Conservation (phyloP, 2,113 vertebrate genomes). For the Halcyon senegalensis region DNA sequence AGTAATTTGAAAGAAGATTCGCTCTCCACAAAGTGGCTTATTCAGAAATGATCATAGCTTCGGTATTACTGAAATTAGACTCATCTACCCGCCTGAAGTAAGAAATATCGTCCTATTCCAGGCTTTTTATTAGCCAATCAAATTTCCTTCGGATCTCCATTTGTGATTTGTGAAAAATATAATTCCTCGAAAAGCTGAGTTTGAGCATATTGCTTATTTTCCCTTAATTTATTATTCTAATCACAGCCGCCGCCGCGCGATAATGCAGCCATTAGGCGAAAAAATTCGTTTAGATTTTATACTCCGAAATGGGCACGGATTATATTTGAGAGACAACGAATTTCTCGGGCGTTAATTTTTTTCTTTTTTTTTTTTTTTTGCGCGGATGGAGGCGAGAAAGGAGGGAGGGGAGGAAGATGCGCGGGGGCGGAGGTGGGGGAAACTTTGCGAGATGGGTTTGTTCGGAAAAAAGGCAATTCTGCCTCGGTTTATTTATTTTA, state of each 20-base stretch:
- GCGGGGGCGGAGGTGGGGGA: background rate
- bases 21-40: slow-evolving; percentile 66
- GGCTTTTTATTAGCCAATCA: slow-evolving; percentile 82
- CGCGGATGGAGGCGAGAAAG: background rate
- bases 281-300: slow-evolving; percentile 68
- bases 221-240: slow-evolving; percentile 81
- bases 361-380: background rate
- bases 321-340: slow-evolving; percentile 23
- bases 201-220: slow-evolving; percentile 74
- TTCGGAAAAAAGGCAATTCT: background rate
- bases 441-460: background rate
- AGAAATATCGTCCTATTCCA: slow-evolving; percentile 76
- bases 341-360: background rate
- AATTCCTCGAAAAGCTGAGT: slow-evolving; percentile 78
- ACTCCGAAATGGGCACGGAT: slow-evolving; percentile 22
- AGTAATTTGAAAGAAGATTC: slow-evolving; percentile 76
- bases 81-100: slow-evolving; percentile 73
- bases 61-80: slow-evolving; percentile 75
- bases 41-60: slow-evolving; percentile 69
- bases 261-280: slow-evolving; percentile 70
- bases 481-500: background rate
- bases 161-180: slow-evolving; percentile 78
- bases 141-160: slow-evolving; percentile 77
- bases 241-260: slow-evolving; percentile 64
- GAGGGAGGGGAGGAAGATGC: background rate